These are phyloP conservation scores for Eulemur mongoz DNA, from an alignment of 2,797 vertebrate genomes.

Conservation along the genomic window DNA sequence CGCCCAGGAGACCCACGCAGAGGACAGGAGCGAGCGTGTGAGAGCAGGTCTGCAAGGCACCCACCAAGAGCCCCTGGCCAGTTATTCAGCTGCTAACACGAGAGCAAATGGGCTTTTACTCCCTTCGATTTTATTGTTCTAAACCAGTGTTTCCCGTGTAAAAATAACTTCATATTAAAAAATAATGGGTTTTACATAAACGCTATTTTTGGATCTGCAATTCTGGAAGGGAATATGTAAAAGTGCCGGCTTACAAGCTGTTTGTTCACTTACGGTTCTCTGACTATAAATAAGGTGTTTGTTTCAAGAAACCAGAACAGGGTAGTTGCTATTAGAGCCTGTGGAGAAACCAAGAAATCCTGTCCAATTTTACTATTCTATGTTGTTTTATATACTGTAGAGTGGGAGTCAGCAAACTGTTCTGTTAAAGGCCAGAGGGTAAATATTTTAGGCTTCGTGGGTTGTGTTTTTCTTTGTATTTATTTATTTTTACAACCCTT, in stretches of 20 bases:
- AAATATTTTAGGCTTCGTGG: rapidly evolving
- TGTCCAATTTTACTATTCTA: rapidly evolving
- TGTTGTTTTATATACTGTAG: rapidly evolving
- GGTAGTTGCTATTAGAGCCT: rapidly evolving
- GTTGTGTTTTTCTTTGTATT: not conserved
- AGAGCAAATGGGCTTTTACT: rapidly evolving
- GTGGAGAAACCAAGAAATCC: not conserved
- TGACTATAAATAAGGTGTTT: not conserved
- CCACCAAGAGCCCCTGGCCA: rapidly evolving
- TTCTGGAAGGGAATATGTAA: not conserved
- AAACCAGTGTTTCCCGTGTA: rapidly evolving
- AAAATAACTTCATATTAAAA: not conserved
- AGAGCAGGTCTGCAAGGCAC: not conserved
- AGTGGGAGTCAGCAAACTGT: rapidly evolving
- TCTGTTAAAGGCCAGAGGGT: not conserved
- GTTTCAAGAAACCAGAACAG: not conserved
- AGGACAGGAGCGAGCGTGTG: not conserved
- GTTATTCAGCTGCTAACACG: rapidly evolving
- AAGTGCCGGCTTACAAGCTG: not conserved
- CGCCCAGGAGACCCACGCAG: not conserved
- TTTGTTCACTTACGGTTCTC: not conserved
- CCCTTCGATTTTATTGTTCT: not conserved
- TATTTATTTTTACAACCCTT: not conserved
- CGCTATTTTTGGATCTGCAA: not conserved
- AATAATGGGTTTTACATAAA: not conserved